Base-by-base conservation (phyloP, 1,140 invertebrate species). In the Nasonia giraulti region DNA sequence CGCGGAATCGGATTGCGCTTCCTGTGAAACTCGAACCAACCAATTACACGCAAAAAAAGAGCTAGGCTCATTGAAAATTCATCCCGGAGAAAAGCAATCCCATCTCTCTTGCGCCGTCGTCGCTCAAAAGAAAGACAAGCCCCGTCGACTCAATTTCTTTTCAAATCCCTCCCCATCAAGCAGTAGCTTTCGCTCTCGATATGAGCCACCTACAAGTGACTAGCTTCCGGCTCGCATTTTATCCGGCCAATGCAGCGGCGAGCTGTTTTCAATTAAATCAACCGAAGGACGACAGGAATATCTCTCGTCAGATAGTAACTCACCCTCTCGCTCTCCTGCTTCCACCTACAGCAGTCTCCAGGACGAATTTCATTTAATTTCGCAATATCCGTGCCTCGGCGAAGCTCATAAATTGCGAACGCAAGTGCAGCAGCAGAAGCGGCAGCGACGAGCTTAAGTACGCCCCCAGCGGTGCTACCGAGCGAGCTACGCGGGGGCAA, bases 221-320 rank as follows among this genome's bases (percentile, higher is more conserved):
- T 62, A 62, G 1, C 55, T 62, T 62, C 55, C 17, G 4, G 14
- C 55, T 62, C 17, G 55, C 55, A 62, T 62, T 62, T 62, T 5
- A 62, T 62, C 55, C 55, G 55, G 55, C 55, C 55, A 62, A 62
- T 62, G 20, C 55, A 62, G 55, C 55, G 55, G 20, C 23, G 23
- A 71, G 14, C 27, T 50, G 75, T 77, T 50, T 77, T 77, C 75
- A 77, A 77, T 77, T 50, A 77, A 77, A 77, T 77, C 40, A 75
- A 75, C 69, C 31, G 23, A 71, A 71, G 69, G 31, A 33, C 23
- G 69, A 71, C 23, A 33, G 27, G 69, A 62, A 62, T 62, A 62
- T 62, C 55, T 62, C 55, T 62, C 55, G 55, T 62, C 55, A 62
- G 55, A 62, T 20, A 62, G 55, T n/a, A 62, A 62, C 55, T 62